Evolutionary conservation across 2,888 invertebrate genomes (phyloP), one percentile per base, ranked within the genome.

Genomic region (Matsumyia berberina): DNA sequence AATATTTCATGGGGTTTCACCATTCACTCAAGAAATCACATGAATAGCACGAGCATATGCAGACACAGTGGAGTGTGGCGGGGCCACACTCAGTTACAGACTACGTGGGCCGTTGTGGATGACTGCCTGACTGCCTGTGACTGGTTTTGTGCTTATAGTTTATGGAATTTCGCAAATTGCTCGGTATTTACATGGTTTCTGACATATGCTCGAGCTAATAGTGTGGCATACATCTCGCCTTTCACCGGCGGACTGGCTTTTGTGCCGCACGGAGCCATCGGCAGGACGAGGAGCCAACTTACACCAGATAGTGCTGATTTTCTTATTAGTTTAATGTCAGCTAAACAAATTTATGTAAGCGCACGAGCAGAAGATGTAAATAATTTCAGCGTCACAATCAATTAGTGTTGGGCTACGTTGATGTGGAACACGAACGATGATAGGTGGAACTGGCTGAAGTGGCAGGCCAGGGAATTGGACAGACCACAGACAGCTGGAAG

Each of bases 21-120:
- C 74, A 80, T 85, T 85, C 80, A 85, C 85, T 85, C 85, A 80
- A 85, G 85, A 85, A 85, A 80, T 85, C 85, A 80, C 85, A 85
- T 83, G 79, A 83, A 83, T 69, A 66, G 49, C 73, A 31, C 35
- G 66, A 31, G 46, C 19, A 49, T 12, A 31, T 57, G 33, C 35
- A 46, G 39, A 51, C 12, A 15, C 24, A 24, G 24, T 24, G 24
- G 24, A 24, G 24, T 24, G 24, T 4, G 24, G 4, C 24, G 24
- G 24, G 24, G 4, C 24, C 24, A 24, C 24, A 24, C 4, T 24
- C 24, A 24, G 24, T 24, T 4, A 24, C 24, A 24, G 24, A 24
- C 24, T 24, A 55, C 67, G 74, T 58, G 69, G 66, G 76, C 69
- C 51, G 64, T 69, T 62, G 62, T 69, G 67, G 78, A 82, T 78